Percentiles rank a stretch among this genome's conserved stretches.
These are phyloP conservation scores for Temnothorax ravouxi DNA, from an alignment of 2,888 invertebrate genomes.

Conservation along the genomic window DNA sequence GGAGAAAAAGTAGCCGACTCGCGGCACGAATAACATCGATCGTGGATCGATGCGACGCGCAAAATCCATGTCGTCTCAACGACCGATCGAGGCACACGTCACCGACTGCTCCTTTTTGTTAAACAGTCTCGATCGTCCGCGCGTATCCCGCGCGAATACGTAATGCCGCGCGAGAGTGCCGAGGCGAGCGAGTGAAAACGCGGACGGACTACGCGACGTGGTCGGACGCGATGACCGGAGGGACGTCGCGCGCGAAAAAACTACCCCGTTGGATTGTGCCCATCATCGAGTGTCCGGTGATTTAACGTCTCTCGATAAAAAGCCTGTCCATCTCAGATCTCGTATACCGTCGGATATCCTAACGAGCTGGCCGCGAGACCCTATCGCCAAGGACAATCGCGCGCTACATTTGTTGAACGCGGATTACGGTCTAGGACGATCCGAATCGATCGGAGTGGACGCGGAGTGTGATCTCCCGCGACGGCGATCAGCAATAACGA, in stretches of 20 bases:
- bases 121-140: background rate
- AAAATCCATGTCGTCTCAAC: background rate
- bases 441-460: slow-evolving; percentile 24
- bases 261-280: background rate
- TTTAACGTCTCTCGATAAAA: background rate
- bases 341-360: background rate
- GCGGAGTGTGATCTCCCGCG: background rate
- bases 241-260: background rate
- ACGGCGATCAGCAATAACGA: background rate
- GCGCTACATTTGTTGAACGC: background rate
- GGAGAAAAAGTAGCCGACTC: slow-evolving; percentile 52
- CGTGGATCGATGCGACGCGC: slow-evolving; percentile 21
- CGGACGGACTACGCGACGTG: background rate
- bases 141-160: background rate
- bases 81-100: background rate
- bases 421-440: slow-evolving; percentile 35
- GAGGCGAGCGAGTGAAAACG: background rate
- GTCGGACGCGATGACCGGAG: background rate
- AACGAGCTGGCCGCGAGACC: background rate
- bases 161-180: background rate
- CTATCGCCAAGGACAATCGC: slow-evolving; percentile 45
- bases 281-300: slow-evolving; percentile 8
- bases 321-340: background rate
- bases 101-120: background rate
- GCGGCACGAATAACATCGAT: slow-evolving; percentile 25